Evolutionary conservation across 2,797 vertebrate genomes (phyloP).

Genomic region (Hylomyscus alleni): DNA sequence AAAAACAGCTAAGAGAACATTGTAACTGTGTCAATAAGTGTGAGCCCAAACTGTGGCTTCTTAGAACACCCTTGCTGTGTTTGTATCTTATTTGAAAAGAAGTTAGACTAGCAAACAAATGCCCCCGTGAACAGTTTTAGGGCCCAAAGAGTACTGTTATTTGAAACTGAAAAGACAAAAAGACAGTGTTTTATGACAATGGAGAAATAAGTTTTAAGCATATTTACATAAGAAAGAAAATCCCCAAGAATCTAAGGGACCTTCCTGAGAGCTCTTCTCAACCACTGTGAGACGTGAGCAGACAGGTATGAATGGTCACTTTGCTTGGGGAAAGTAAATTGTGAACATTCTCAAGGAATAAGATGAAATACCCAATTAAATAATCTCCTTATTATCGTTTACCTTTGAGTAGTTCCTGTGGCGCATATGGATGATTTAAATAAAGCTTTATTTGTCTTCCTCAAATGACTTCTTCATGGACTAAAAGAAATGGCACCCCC

Average conservation of each 20-base stretch:
- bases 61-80: constrained; percentile 68
- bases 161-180: constrained; percentile 79
- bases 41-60: constrained; percentile 70
- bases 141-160: constrained; percentile 78
- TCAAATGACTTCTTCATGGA: constrained; percentile 67
- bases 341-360: constrained; percentile 70
- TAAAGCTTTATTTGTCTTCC: constrained; percentile 70
- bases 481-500: constrained; percentile 19
- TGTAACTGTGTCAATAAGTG: constrained; percentile 84
- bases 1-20: constrained; percentile 78
- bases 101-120: constrained; percentile 79
- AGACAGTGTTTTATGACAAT: constrained; percentile 81
- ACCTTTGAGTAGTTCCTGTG: constrained; percentile 33
- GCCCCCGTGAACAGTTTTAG: constrained; percentile 77
- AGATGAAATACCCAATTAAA: constrained; percentile 63
- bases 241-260: constrained; percentile 62
- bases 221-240: constrained; percentile 81
- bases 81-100: constrained; percentile 62
- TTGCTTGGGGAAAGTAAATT: constrained; percentile 57
- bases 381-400: constrained; percentile 61
- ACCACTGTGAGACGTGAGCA: constrained; percentile 39
- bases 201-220: constrained; percentile 75
- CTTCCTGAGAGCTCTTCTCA: constrained; percentile 45
- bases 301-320: constrained; percentile 16
- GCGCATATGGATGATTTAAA: constrained; percentile 59